Evolutionary conservation across 2,797 vertebrate genomes (phyloP).

Genomic region (Kryptopterus vitreolus): DNA sequence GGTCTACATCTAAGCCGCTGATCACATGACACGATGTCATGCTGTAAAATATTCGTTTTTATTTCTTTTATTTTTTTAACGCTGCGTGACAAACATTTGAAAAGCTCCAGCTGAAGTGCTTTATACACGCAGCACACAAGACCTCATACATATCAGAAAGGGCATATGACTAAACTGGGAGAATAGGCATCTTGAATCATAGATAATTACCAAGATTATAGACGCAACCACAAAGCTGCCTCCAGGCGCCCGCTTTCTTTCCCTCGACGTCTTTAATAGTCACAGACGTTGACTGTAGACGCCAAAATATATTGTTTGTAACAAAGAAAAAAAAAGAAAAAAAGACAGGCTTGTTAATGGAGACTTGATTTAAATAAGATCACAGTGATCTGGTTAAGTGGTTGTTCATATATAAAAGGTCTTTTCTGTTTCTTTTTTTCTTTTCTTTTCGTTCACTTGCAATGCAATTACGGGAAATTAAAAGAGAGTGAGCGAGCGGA

Average conservation of each 20-base stretch:
- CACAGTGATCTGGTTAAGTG: too few species aligned
- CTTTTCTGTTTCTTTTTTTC: too few species aligned
- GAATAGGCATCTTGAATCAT: background rate
- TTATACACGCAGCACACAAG: background rate
- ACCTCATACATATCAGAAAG: background rate
- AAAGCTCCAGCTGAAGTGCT: constrained; percentile 12
- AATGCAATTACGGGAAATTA: background rate
- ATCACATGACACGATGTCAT: background rate
- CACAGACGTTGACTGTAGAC: background rate
- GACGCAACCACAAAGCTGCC: background rate
- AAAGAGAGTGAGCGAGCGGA: background rate
- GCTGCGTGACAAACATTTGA: background rate
- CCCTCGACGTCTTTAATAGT: background rate
- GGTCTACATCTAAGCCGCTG: background rate
- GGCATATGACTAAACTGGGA: constrained; percentile 8
- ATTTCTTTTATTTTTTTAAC: background rate
- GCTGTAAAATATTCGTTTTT: background rate
- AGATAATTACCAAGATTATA: background rate
- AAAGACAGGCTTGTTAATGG: background rate
- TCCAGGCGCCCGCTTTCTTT: background rate
- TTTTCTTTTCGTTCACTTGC: background rate
- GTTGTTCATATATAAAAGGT: background rate
- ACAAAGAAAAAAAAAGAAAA: too few species aligned
- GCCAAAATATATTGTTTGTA: too few species aligned
- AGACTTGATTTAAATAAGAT: background rate